Percentiles rank a stretch among this genome's conserved stretches.
Conservation (phyloP, 2,113 vertebrate genomes). For the Excalfactoria chinensis region DNA sequence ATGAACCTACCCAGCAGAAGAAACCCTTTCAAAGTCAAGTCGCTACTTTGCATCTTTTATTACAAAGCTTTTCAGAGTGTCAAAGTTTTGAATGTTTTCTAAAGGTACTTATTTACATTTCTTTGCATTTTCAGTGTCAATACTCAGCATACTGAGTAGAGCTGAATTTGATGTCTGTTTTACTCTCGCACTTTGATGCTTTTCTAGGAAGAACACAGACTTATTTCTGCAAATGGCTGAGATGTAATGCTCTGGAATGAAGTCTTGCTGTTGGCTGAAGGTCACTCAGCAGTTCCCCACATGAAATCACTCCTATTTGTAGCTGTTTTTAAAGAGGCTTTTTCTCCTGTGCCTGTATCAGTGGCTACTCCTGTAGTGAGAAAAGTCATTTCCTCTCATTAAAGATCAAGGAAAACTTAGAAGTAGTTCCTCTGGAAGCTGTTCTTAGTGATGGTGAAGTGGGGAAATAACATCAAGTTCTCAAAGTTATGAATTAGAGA, state of each 20-base stretch:
- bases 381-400: neutral
- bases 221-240: neutral
- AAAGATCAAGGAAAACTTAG: neutral
- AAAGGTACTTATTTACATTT: neutral
- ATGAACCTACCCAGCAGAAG: slow-evolving; percentile 48
- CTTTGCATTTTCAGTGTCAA: neutral
- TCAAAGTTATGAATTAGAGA: fast-evolving
- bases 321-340: neutral
- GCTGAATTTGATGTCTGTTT: neutral
- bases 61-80: neutral
- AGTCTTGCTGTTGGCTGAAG: neutral
- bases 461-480: neutral
- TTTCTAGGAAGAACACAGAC: neutral
- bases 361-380: neutral
- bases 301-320: neutral
- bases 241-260: neutral
- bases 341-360: fast-evolving
- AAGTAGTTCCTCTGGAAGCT: neutral
- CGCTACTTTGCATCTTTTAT: neutral
- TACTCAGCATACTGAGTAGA: fast-evolving
- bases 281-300: fast-evolving
- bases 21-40: neutral
- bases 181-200: neutral
- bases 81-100: neutral
- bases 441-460: neutral